Percentiles rank a stretch among this genome's conserved stretches.
phyloP scores from a whole-genome alignment of 2,797 vertebrate genomes.

The Melanotaenia maccullochi region DNA sequence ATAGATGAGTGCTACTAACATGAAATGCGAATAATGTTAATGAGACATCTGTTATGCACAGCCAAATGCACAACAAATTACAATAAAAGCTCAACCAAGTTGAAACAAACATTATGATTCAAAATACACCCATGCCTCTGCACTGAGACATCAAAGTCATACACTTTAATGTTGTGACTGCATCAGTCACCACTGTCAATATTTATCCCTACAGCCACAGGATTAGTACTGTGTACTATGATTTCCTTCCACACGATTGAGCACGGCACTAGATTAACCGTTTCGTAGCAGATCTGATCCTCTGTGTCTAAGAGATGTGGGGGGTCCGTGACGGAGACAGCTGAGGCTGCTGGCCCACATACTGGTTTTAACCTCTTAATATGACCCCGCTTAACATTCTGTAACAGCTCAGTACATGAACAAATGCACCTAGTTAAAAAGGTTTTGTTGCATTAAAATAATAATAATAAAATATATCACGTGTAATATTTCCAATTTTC shows the following conservation, averaged over 20 bases:
- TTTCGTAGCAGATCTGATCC: conserved; percentile 74
- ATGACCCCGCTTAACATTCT: conserved; percentile 56
- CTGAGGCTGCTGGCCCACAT: conserved; percentile 66
- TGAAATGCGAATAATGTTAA: background rate
- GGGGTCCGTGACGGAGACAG: conserved; percentile 31
- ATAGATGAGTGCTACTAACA: fast-evolving
- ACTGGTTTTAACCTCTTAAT: conserved; percentile 59
- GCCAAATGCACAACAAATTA: background rate
- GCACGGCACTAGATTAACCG: conserved; percentile 71
- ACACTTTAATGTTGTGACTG: conserved; percentile 61
- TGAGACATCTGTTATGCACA: background rate
- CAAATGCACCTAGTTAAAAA: conserved; percentile 9
- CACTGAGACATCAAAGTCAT: background rate
- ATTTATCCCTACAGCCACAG: conserved; percentile 69
- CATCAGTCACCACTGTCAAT: conserved; percentile 73
- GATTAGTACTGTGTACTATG: conserved; percentile 71
- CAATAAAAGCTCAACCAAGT: background rate
- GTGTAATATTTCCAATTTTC: conserved; percentile 2
- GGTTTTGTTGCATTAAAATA: too few species aligned
- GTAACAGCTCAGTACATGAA: conserved; percentile 21
- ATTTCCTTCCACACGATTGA: conserved; percentile 74
- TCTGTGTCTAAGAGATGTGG: conserved; percentile 37
- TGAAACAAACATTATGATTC: background rate
- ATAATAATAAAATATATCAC: too few species aligned
- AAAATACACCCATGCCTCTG: background rate